Percentiles rank a stretch among this genome's conserved stretches.
Evolutionary conservation across 2,888 invertebrate species (phyloP).

Genomic region (Drosophila borborema): DNA sequence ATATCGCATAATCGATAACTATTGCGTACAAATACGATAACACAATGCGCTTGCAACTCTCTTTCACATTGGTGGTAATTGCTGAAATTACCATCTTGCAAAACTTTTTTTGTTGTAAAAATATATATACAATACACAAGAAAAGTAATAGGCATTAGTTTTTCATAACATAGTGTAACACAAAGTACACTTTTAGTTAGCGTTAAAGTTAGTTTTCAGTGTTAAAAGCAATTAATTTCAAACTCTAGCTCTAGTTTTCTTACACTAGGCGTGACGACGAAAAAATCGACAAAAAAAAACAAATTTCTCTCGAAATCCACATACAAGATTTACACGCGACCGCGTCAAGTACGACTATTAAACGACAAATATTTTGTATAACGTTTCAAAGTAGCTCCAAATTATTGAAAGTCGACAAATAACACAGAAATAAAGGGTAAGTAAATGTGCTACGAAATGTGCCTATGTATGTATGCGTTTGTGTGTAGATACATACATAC

Average conservation of each 20-base stretch:
- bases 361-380: constrained; percentile 37
- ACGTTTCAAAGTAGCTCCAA: constrained; percentile 47
- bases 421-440: constrained; percentile 67
- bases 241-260: constrained; percentile 63
- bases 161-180: constrained; percentile 71
- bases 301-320: constrained; percentile 57
- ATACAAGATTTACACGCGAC: constrained; percentile 46
- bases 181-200: constrained; percentile 74
- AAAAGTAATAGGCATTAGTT: constrained; percentile 75
- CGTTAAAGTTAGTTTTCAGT: constrained; percentile 73
- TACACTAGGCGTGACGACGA: constrained; percentile 65
- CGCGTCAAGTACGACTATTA: constrained; percentile 29
- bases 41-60: constrained; percentile 60
- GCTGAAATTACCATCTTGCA: constrained; percentile 78
- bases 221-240: constrained; percentile 59
- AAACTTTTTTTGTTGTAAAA: constrained; percentile 81
- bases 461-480: constrained; percentile 7
- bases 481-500: constrained; percentile 12
- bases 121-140: constrained; percentile 64
- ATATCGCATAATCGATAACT: constrained; percentile 37
- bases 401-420: constrained; percentile 65
- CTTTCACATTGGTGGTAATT: constrained; percentile 73
- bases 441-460: constrained; percentile 58
- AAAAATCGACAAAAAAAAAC: constrained; percentile 53
- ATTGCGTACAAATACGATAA: constrained; percentile 47